Evolutionary conservation across 2,888 invertebrate genomes (phyloP).

Genomic region (Ellobium chinense): DNA sequence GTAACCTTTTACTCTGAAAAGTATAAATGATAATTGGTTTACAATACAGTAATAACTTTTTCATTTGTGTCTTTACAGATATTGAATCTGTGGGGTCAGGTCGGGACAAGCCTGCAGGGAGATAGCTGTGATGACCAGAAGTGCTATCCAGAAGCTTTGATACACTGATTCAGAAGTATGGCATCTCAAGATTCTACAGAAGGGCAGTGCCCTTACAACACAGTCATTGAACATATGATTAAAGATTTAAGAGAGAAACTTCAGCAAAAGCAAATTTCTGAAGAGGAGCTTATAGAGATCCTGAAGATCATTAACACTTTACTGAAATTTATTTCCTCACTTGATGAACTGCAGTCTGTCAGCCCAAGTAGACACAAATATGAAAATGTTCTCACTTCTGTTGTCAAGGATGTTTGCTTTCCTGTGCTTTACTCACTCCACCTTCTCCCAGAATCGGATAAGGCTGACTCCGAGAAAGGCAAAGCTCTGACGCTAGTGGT

Average conservation of each 20-base stretch:
- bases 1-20: no score
- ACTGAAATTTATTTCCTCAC: constrained; percentile 20
- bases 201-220: background rate
- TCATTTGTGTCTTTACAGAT: no score
- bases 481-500: background rate
- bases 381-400: background rate
- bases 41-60: no score
- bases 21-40: no score
- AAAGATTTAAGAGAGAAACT: background rate
- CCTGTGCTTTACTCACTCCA: constrained; percentile 40
- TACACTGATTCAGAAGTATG: no score
- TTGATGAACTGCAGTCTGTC: background rate
- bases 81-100: no score
- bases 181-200: background rate
- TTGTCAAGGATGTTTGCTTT: constrained; percentile 40
- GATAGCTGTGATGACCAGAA: no score
- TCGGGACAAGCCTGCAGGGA: no score
- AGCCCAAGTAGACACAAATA: background rate
- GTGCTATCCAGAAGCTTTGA: no score
- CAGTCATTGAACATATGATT: constrained; percentile 19
- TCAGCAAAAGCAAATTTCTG: background rate
- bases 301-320: background rate
- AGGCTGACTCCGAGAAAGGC: constrained; percentile 21
- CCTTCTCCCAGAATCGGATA: constrained; percentile 1
- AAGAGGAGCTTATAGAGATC: background rate